Percentiles rank a stretch among this genome's conserved stretches.
These are phyloP conservation scores for Beroe ovata DNA, from an alignment of 37 sponge, comb jelly and placozoan genomes.

Conservation along the genomic window DNA sequence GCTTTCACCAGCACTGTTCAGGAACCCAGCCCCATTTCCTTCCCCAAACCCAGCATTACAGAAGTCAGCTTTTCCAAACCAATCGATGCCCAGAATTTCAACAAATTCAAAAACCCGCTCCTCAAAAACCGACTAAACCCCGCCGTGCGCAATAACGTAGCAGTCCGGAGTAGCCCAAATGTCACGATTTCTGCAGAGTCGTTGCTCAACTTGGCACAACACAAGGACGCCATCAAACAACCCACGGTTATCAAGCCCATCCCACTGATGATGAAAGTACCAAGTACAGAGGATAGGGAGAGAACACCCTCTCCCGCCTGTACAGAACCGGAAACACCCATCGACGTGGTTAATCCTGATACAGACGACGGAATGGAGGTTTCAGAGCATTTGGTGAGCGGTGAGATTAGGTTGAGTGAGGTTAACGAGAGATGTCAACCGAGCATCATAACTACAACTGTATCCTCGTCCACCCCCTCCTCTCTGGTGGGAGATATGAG, in stretches of 20 bases:
- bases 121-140: neutral
- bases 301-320: neutral
- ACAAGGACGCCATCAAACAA: neutral
- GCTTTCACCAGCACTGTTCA: neutral
- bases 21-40: neutral
- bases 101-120: conserved; percentile 3
- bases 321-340: neutral
- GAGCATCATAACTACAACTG: too few relatives aligned
- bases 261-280: conserved; percentile 5
- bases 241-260: conserved; percentile 35
- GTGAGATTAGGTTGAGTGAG: too few relatives aligned
- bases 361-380: neutral
- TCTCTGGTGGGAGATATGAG: too few relatives aligned
- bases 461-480: too few relatives aligned
- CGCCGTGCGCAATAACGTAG: neutral
- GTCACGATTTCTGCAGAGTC: conserved; percentile 40
- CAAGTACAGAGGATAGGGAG: neutral
- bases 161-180: conserved; percentile 21
- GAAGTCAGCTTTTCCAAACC: conserved; percentile 1
- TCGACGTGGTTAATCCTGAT: conserved; percentile 22
- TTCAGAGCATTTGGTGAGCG: neutral
- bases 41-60: neutral
- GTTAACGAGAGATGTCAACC: too few relatives aligned
- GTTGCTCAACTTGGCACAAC: neutral
- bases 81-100: neutral